phyloP scores from a whole-genome alignment of 2,888 invertebrate genomes.

The Diogma glabrata region DNA sequence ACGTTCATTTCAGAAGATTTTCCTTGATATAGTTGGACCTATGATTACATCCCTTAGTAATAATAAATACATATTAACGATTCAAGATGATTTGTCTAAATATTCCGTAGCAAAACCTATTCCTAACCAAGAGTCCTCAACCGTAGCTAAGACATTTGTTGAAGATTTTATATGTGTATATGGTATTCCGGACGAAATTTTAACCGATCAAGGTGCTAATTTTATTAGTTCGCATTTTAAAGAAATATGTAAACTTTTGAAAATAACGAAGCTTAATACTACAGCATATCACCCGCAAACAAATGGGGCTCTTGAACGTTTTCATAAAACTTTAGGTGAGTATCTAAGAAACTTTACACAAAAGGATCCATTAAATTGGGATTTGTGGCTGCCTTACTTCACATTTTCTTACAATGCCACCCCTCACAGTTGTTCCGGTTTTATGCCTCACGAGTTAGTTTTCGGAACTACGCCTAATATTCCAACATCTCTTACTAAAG shows the following conservation, averaged over 20 bases:
- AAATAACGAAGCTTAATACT: conserved; percentile 6
- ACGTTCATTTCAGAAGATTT: conserved; percentile 22
- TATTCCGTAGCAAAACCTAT: conserved; percentile 22
- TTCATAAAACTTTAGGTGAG: background rate
- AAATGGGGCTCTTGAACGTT: conserved; percentile 3
- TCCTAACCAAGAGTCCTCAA: conserved; percentile 19
- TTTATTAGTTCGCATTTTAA: conserved; percentile 1
- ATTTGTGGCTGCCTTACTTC: background rate
- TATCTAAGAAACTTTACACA: too few relatives aligned
- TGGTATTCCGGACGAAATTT: too few relatives aligned
- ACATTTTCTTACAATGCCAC: conserved; percentile 3
- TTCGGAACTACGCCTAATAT: background rate
- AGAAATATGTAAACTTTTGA: conserved; percentile 1
- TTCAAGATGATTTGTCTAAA: conserved; percentile 23
- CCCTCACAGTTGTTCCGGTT: too few relatives aligned
- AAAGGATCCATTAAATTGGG: too few relatives aligned
- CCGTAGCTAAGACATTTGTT: background rate
- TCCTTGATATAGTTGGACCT: conserved; percentile 25
- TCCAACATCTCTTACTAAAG: background rate
- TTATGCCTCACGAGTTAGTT: too few relatives aligned
- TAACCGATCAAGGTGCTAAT: too few relatives aligned
- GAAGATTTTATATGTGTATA: too few relatives aligned
- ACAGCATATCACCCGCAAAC: conserved; percentile 8
- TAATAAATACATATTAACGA: conserved; percentile 22
- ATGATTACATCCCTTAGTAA: conserved; percentile 19